These are phyloP conservation scores for Drosophila formosana DNA, from an alignment of 2,888 invertebrate genomes.

Conservation along the genomic window DNA sequence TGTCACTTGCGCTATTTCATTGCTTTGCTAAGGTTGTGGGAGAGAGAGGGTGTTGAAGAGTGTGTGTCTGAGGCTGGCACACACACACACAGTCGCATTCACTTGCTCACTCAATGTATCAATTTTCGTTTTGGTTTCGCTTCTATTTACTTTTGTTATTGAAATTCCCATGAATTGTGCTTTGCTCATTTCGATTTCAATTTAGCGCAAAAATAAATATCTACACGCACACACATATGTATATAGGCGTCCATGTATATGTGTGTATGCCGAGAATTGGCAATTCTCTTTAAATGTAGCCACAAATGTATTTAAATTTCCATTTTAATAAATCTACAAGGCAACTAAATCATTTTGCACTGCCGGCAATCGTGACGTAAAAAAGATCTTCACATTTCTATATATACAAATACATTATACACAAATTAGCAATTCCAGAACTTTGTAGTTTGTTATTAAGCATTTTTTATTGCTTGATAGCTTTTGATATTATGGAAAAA, in stretches of 20 bases:
- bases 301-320: constrained; percentile 26
- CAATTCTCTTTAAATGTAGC: constrained; percentile 15
- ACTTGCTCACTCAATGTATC: constrained; percentile 42
- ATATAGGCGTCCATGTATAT: not conserved
- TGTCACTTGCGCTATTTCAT: constrained; percentile 55
- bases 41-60: not conserved
- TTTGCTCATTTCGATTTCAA: constrained; percentile 53
- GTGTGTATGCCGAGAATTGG: constrained; percentile 17
- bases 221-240: not conserved
- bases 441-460: not conserved
- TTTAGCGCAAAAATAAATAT: constrained; percentile 34
- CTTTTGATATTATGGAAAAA: constrained; percentile 6
- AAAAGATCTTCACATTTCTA: not conserved
- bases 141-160: constrained; percentile 60
- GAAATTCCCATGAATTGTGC: constrained; percentile 49
- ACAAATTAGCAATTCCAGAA: constrained; percentile 7
- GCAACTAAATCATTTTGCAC: constrained; percentile 41
- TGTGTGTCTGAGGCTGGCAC: constrained; percentile 6
- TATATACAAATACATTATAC: not conserved
- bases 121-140: constrained; percentile 56
- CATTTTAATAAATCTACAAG: constrained; percentile 31
- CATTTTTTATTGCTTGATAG: constrained; percentile 1
- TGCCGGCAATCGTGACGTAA: constrained; percentile 30
- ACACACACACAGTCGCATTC: constrained; percentile 5
- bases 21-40: not conserved